These are phyloP conservation scores for Xiphydria camelus DNA, from an alignment of 2,888 invertebrate genomes.

Conservation along the genomic window DNA sequence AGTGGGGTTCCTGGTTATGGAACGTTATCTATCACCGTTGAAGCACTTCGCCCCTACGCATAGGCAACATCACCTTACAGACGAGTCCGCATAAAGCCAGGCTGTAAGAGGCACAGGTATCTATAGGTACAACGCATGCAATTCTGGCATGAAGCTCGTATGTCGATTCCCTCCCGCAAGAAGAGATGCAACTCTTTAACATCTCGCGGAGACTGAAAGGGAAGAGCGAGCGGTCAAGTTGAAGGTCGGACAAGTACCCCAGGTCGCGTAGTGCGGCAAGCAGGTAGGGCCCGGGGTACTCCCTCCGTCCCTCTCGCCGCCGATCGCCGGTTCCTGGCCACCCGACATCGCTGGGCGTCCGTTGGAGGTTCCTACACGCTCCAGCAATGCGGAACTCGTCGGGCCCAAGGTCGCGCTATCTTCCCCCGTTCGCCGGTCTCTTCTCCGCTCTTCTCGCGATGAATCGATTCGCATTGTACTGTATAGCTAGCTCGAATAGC, in stretches of 20 bases:
- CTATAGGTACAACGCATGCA: too few species aligned
- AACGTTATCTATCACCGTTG: too few species aligned
- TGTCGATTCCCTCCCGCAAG: too few species aligned
- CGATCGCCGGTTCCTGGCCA: background rate
- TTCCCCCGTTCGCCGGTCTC: slow-evolving; percentile 12
- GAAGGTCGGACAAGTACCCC: slow-evolving; percentile 37
- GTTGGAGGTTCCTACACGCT: slow-evolving; percentile 27
- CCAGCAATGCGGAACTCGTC: slow-evolving; percentile 45
- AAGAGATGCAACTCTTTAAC: too few species aligned
- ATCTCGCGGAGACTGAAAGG: background rate
- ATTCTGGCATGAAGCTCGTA: too few species aligned
- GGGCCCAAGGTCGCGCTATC: slow-evolving; percentile 31
- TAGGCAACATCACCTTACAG: too few species aligned
- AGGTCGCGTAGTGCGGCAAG: background rate
- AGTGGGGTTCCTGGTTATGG: too few species aligned
- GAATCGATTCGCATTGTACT: too few species aligned
- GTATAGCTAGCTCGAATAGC: too few species aligned
- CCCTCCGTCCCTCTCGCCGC: background rate
- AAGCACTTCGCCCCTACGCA: too few species aligned
- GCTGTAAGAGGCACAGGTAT: background rate
- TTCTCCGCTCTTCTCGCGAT: too few species aligned
- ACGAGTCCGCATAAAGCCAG: too few species aligned
- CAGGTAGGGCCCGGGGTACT: background rate
- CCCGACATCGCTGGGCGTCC: background rate
- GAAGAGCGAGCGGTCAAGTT: slow-evolving; percentile 46